These are phyloP conservation scores for Catalaphyllia jardinei DNA, from an alignment of 64 coral and sea anemone species.

Conservation along the genomic window DNA sequence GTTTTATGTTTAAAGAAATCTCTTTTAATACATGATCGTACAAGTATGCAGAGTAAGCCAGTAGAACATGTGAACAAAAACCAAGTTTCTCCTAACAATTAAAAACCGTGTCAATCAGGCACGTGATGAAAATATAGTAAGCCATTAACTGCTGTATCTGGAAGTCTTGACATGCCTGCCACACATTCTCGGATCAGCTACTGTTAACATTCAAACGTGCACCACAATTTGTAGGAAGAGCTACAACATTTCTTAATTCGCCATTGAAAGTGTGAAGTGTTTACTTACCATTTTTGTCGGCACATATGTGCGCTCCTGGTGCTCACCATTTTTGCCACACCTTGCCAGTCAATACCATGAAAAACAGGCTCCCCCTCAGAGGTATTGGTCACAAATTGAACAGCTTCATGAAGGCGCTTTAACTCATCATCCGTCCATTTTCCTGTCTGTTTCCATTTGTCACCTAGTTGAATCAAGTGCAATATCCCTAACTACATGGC, in stretches of 20 bases:
- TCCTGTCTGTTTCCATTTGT: neutral
- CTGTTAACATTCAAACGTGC: no score
- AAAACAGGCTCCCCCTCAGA: neutral
- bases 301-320: neutral
- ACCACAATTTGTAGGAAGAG: no score
- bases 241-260: neutral
- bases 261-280: neutral
- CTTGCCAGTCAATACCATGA: constrained; percentile 7
- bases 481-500: neutral
- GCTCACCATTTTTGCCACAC: neutral
- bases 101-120: no score
- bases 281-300: neutral
- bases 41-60: no score
- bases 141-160: no score
- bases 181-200: no score
- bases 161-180: no score
- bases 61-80: no score
- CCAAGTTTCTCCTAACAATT: no score
- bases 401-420: neutral
- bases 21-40: no score
- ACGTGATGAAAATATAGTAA: no score
- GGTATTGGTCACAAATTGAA: neutral
- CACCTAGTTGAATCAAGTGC: neutral
- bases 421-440: constrained; percentile 7
- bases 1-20: no score